These are phyloP conservation scores for Scaptomyza montana DNA, from an alignment of 1,140 invertebrate genomes.

Conservation along the genomic window DNA sequence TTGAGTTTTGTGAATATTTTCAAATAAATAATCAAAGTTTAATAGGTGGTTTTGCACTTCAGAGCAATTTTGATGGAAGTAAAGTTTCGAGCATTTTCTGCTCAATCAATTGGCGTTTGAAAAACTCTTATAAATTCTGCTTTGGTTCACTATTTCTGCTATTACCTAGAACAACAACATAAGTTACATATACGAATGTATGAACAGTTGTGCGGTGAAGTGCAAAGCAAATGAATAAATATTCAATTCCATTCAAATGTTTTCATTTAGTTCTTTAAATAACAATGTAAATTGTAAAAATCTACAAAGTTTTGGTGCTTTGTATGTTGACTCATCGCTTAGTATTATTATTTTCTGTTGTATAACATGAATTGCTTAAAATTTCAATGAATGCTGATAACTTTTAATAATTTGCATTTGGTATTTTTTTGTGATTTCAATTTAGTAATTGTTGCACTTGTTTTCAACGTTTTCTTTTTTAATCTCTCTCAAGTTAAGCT, in stretches of 20 bases:
- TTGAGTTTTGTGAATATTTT: background rate
- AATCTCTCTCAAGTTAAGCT: background rate
- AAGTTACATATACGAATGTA: background rate
- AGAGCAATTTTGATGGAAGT: too few species aligned
- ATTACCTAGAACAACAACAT: background rate
- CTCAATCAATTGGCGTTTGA: too few species aligned
- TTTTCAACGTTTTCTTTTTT: too few species aligned
- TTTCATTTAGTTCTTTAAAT: slow-evolving; percentile 2
- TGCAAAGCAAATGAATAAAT: slow-evolving; percentile 18
- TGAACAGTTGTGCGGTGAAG: too few species aligned
- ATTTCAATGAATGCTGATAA: background rate
- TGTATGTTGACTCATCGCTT: background rate
- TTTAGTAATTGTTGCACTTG: too few species aligned
- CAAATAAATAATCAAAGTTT: background rate
- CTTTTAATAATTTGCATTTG: background rate
- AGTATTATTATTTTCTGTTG: background rate
- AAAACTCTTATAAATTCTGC: too few species aligned
- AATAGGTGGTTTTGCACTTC: too few species aligned
- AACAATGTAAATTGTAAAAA: background rate
- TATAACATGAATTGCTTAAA: background rate
- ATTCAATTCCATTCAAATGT: slow-evolving; percentile 11
- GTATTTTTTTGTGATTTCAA: too few species aligned
- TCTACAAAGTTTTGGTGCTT: background rate
- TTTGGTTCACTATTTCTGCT: too few species aligned
- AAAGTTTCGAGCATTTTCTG: too few species aligned